Evolutionary conservation across 2,797 vertebrate species (phyloP).

Genomic region (Pseudotriccus pelzelni): DNA sequence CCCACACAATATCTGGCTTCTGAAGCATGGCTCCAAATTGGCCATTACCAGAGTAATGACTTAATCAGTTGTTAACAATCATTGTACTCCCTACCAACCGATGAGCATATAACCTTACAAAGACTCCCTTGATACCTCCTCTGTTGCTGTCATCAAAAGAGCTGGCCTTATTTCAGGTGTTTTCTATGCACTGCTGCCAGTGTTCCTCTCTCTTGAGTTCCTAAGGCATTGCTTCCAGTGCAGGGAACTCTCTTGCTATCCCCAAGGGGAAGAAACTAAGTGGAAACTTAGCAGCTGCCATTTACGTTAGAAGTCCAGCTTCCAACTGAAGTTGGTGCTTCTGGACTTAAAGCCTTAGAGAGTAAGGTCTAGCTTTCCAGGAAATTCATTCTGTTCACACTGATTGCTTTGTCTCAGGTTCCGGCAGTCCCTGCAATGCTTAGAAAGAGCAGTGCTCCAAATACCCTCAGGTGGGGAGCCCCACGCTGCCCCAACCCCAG

Average conservation of each 20-base stretch:
- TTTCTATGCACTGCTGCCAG: neutral
- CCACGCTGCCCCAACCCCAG: neutral
- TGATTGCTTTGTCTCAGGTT: neutral
- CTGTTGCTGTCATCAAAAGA: slow-evolving; percentile 12
- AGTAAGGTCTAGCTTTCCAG: neutral
- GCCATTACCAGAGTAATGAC: slow-evolving; percentile 11
- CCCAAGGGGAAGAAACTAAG: neutral
- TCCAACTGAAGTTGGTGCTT: neutral
- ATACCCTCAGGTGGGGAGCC: neutral
- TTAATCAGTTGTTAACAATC: slow-evolving; percentile 42
- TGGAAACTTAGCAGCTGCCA: neutral
- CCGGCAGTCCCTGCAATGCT: neutral
- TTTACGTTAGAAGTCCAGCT: neutral
- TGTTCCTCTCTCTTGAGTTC: neutral
- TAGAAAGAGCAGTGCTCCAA: neutral
- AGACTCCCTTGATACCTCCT: neutral
- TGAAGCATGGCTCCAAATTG: slow-evolving; percentile 9
- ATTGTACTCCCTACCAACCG: neutral
- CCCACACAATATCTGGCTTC: slow-evolving; percentile 16
- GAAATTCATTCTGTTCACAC: neutral
- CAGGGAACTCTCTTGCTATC: neutral
- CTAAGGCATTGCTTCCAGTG: neutral
- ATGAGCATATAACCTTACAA: neutral
- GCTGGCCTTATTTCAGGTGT: neutral
- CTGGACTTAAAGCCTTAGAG: neutral